Evolutionary conservation across 2,797 vertebrate genomes (phyloP).

Genomic region (Eulemur albifrons): DNA sequence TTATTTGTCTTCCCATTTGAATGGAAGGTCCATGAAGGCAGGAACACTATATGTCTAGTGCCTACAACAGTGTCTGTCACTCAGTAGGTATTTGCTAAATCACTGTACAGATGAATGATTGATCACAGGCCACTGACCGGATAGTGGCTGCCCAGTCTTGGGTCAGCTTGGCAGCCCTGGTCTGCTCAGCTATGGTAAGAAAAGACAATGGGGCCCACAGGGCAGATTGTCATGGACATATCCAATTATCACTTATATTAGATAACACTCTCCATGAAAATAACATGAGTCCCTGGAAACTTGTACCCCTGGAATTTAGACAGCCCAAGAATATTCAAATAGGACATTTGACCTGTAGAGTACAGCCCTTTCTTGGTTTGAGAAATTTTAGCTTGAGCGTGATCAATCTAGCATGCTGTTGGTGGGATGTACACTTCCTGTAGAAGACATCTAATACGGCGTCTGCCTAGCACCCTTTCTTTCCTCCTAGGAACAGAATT

Average conservation of each 20-base stretch:
- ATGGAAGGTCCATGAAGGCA: not conserved
- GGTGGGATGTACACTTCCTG: not conserved
- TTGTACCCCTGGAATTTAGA: not conserved
- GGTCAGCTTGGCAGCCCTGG: not conserved
- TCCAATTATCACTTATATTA: not conserved
- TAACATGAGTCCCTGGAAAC: not conserved
- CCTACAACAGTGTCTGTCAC: not conserved
- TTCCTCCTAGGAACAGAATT: constrained; percentile 15
- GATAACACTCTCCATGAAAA: not conserved
- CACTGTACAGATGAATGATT: not conserved
- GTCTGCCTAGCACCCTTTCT: not conserved
- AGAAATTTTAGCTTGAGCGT: not conserved
- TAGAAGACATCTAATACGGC: not conserved
- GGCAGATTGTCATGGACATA: not conserved
- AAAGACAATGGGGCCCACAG: not conserved
- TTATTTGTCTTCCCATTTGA: not conserved
- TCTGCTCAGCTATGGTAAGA: not conserved
- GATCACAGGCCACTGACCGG: not conserved
- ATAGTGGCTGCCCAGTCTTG: not conserved
- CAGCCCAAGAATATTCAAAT: not conserved
- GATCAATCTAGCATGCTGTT: not conserved
- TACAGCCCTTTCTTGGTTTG: not conserved
- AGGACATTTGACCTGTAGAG: not conserved
- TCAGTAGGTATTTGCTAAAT: not conserved
- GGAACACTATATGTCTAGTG: not conserved